Percentiles rank a stretch among this genome's conserved stretches.
These are phyloP conservation scores for Oligia latruncula DNA, from an alignment of 2,888 invertebrate genomes.

Conservation along the genomic window DNA sequence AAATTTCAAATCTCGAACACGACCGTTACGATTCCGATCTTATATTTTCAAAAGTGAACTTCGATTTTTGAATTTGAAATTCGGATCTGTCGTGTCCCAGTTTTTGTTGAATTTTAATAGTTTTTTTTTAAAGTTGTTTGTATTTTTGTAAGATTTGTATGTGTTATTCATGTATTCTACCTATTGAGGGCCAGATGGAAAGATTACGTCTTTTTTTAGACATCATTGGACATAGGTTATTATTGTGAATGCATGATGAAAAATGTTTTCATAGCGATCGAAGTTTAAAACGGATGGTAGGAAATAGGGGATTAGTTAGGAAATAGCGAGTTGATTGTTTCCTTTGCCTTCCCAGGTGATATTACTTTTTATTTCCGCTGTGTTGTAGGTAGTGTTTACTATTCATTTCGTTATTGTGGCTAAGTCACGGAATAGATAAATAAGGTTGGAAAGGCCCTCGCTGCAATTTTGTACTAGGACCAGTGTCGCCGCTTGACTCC, in stretches of 20 bases:
- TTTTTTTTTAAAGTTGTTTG: conserved; percentile 42
- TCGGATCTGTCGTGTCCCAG: conserved; percentile 49
- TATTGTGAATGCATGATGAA: conserved; percentile 10
- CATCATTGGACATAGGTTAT: conserved; percentile 22
- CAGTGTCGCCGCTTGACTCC: too few species aligned
- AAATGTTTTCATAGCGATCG: conserved; percentile 10
- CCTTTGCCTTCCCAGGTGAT: conserved; percentile 12
- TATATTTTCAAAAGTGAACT: conserved; percentile 45
- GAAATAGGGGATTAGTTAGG: conserved; percentile 25
- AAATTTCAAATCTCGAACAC: conserved; percentile 64
- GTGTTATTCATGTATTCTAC: conserved; percentile 52
- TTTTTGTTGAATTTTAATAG: conserved; percentile 58
- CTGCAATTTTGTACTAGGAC: too few species aligned
- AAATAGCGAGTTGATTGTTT: conserved; percentile 44
- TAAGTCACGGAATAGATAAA: too few species aligned
- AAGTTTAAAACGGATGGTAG: conserved; percentile 20
- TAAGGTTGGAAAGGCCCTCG: too few species aligned
- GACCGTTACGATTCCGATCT: conserved; percentile 56
- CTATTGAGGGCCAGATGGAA: conserved; percentile 30
- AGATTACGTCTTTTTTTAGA: conserved; percentile 27
- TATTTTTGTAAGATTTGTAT: conserved; percentile 35
- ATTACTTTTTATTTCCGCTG: conserved; percentile 2
- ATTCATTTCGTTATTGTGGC: too few species aligned
- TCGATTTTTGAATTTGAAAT: conserved; percentile 56
- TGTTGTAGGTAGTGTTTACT: conserved; percentile 13